Evolutionary conservation across 2,888 invertebrate genomes (phyloP).

Genomic region (Sminthurides aquaticus): DNA sequence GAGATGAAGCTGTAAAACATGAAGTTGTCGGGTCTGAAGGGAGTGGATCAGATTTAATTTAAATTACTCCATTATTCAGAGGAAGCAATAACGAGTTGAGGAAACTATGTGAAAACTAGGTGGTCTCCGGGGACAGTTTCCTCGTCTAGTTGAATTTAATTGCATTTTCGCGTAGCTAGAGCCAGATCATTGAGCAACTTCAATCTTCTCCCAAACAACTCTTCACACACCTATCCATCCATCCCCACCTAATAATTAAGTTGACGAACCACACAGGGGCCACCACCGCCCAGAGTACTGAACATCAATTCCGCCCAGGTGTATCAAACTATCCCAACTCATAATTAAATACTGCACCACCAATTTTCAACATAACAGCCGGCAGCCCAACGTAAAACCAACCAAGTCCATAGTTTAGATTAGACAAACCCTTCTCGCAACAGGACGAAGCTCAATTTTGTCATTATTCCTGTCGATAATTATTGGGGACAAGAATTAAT

Average conservation of each 20-base stretch:
- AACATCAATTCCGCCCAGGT: not conserved
- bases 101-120: slow-evolving; percentile 6
- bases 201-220: too few relatives aligned
- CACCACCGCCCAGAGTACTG: not conserved
- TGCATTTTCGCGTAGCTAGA: slow-evolving; percentile 5
- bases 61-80: not conserved
- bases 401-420: not conserved
- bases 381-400: not conserved
- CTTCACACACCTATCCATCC: not conserved
- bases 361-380: not conserved
- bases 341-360: not conserved
- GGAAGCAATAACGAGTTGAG: slow-evolving; percentile 5
- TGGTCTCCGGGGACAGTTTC: slow-evolving; percentile 3
- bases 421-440: not conserved
- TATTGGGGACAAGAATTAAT: not conserved
- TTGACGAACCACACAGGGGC: not conserved
- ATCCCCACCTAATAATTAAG: not conserved
- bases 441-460: not conserved
- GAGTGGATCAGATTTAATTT: not conserved
- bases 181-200: too few relatives aligned
- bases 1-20: too few relatives aligned
- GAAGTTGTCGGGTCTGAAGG: too few relatives aligned
- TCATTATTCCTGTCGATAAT: not conserved
- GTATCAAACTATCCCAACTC: not conserved
- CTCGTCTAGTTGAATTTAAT: not conserved